Conservation (phyloP, 2,888 invertebrate species). For the Sclerodermus sp. region DNA sequence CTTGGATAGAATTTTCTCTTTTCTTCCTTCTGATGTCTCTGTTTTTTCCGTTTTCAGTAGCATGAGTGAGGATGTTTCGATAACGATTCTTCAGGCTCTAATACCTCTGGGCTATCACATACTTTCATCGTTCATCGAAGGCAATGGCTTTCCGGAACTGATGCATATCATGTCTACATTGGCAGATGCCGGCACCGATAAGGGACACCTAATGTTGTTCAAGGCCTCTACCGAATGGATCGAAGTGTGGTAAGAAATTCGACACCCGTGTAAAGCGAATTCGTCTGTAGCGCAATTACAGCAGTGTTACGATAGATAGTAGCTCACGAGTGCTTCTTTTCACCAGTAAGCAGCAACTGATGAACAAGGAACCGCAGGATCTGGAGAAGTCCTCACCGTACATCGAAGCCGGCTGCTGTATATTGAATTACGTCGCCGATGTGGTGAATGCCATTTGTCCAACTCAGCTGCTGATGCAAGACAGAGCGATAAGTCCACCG, state of each 20-base stretch:
- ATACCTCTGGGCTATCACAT: conserved; percentile 73
- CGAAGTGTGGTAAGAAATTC: conserved; percentile 64
- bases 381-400: conserved; percentile 62
- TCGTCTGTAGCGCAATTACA: too few relatives aligned
- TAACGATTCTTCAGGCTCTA: conserved; percentile 71
- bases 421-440: conserved; percentile 84
- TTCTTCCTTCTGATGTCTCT: too few relatives aligned
- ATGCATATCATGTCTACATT: conserved; percentile 79
- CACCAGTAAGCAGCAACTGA: conserved; percentile 63
- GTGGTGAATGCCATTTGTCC: conserved; percentile 65
- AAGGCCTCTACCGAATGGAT: conserved; percentile 82
- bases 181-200: conserved; percentile 82
- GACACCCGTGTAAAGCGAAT: too few relatives aligned
- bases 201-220: conserved; percentile 80
- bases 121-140: conserved; percentile 67
- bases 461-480: conserved; percentile 33
- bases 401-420: conserved; percentile 77
- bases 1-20: too few relatives aligned
- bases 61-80: conserved; percentile 65
- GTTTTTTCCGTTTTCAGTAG: conserved; percentile 47
- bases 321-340: too few relatives aligned
- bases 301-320: too few relatives aligned
- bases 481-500: conserved; percentile 68
- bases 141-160: conserved; percentile 76
- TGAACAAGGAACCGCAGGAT: conserved; percentile 59